Base-by-base conservation (phyloP, 2,797 vertebrate species). In the Sebastes nivosus region DNA sequence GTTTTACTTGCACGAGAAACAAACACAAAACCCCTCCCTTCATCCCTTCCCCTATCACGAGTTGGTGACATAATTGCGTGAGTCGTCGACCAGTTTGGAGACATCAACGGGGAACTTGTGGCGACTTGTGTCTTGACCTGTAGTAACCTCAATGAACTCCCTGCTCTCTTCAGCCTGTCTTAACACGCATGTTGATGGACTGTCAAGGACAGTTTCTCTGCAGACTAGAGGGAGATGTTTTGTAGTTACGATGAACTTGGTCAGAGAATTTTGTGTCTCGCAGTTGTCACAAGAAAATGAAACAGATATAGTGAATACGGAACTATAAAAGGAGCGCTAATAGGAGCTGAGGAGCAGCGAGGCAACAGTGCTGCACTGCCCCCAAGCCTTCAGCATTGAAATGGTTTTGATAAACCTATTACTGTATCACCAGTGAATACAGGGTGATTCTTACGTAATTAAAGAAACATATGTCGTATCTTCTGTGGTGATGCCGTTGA, bases 131-230 rank as follows among this genome's bases (percentile, higher is more conserved):
- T 63, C 29, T 69, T 89, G 84, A 84, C 83, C 85, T 84, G 24
- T 10, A 82, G 72, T 87, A 84, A 90, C 85, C 87, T 42, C 9
- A 80, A 30, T 80, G 61, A 87, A 87, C 85, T 82, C n/a, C 1
- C 22, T 73, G 36, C 75, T 67, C 24, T 27, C 27, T 72, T 36
- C 10, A 63, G 9, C n/a, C 54, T 74, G 57, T 64, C 14, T 38
- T n/a, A 79, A 83, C 30, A 14, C 24, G 13, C 8, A 27, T 25
- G 54, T 57, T 80, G 27, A 69, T 5, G 29, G 46, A 72, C 67
- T 22, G 50, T 79, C 11, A 59, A 67, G 30, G n/a, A 54, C 55
- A 29, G 4, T 38, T 80, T 76, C 14, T 74, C 20, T 38, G 68
- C 27, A 67, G 34, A 70, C 13, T 22, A 66, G 32, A 20, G 27